Percentiles rank a stretch among this genome's conserved stretches.
These are phyloP conservation scores for Nezara viridula DNA, from an alignment of 2,888 invertebrate species.

Conservation along the genomic window DNA sequence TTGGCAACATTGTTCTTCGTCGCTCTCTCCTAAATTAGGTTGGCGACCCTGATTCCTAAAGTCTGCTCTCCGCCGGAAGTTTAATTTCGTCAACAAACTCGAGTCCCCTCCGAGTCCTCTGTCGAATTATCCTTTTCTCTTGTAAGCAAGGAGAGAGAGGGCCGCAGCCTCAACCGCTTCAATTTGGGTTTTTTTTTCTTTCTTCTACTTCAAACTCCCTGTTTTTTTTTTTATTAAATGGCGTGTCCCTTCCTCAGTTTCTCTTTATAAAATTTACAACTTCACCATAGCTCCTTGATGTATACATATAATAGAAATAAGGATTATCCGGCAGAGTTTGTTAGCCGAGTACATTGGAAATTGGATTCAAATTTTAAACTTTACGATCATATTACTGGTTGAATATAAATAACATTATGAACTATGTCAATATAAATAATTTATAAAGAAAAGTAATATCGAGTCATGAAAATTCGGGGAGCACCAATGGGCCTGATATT, in stretches of 20 bases:
- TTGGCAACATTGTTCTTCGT: conserved; percentile 49
- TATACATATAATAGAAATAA: neutral
- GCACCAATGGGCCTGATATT: too few species aligned
- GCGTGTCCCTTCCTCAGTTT: neutral
- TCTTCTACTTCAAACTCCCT: neutral
- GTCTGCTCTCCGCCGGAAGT: conserved; percentile 53
- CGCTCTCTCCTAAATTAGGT: conserved; percentile 49
- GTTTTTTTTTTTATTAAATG: neutral
- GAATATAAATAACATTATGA: too few species aligned
- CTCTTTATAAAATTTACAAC: neutral
- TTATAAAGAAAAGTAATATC: too few species aligned
- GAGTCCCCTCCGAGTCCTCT: neutral
- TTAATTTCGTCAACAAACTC: conserved; percentile 53
- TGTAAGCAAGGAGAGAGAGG: neutral
- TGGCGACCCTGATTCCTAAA: conserved; percentile 53
- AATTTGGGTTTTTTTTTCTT: neutral
- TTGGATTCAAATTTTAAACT: too few species aligned
- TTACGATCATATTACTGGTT: too few species aligned
- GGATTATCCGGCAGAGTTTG: too few species aligned
- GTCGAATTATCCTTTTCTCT: conserved; percentile 34
- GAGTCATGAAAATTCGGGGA: too few species aligned
- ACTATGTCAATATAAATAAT: too few species aligned
- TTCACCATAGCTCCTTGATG: neutral
- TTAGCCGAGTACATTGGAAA: too few species aligned
- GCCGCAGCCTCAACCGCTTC: conserved; percentile 4